Evolutionary conservation across 2,113 vertebrate species (phyloP), one percentile per base, ranked within the genome.

Genomic region (Circaetus cinerascens): DNA sequence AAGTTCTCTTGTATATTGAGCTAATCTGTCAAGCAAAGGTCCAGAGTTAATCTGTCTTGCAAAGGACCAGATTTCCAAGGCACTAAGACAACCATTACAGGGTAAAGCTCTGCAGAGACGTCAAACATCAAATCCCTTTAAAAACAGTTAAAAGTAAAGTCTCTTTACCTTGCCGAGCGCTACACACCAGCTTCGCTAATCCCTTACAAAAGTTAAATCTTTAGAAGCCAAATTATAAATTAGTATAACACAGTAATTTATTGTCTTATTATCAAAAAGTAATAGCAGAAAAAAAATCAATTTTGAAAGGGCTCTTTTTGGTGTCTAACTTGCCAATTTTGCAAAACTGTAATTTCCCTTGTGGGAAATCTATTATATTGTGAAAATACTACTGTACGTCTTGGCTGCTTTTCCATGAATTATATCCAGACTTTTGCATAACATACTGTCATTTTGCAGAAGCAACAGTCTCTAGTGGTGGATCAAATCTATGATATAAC

Each of bases 271-370:
- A 76, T 78, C 48, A 72, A 92, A 89, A 96, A 86, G 48, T 72
- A 83, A 88, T 67, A 81, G 34, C 62, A 38, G 60, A 7, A 74
- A 85, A 85, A 88, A 76, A 78, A 68, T 60, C 66, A 57, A n/a
- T 88, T 93, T 90, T 0, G 7, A 92, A 92, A 88, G 32, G 27
- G 43, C 4, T 86, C 21, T 86, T 79, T 63, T 67, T 73, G 64
- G 20, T 36, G 25, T 45, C 29, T 26, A 40, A 76, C 66, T 80
- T 57, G 86, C 57, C 56, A 88, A 1, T 60, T 84, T 86, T 84
- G 43, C 66, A 95, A 82, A 92, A 90, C 66, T 92, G 27, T 69
- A 57, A 94, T 96, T 96, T 96, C 67, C 84, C 76, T 90, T 34
- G 71, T 77, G 94, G 48, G 43, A 93, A 95, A 93, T 86, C 14